Base-by-base conservation (phyloP, 92 coral and sea anemone species). In the Meandrina meandrites region DNA sequence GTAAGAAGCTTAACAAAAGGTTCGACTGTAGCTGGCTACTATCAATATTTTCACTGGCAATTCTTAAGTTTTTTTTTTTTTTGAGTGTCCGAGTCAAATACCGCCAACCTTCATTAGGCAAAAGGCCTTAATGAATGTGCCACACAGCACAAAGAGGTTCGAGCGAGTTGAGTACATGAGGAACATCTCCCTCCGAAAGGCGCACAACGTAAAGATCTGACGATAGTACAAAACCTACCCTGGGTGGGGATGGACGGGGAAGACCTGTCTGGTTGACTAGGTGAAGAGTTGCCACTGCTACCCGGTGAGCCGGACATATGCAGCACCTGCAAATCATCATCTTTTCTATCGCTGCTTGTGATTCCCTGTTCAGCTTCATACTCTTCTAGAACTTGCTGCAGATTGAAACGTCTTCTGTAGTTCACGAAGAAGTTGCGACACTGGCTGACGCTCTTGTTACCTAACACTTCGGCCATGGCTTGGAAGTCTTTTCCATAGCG, bases 401-500 rank as follows among this genome's bases (percentile, higher is more conserved):
- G 89, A 53, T 95, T 96, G 86, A 90, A 97, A 28, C 99, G 98
- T 32, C 98, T 92, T 28, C 98, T 90, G 83, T 97, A 96, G 90
- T 97, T 97, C 88, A 97, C 98, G 80, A 95, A 97, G 95, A 97
- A 97, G 78, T 95, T 97, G 31, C 99, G 96, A 82, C 99, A 97
- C 86, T 97, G 99, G 81, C 99, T 91, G 36, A 97, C 92, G 15
- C 97, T 97, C 93, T 97, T 97, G 94, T 97, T 97, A 16, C 98
- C 98, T 12, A 97, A 72, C 40, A 97, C 99, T 64, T 97, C 99
- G 8, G 98, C 99, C 99, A 97, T 97, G 86, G 99, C 99, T 91
- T 97, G 99, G 85, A 97, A 97, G 85, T 97, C 99, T 81, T 97
- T 97, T 53, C 99, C 99, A 73, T 97, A 97, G 84, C 95, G 95